Evolutionary conservation across 2,888 invertebrate genomes (phyloP).

Genomic region (Artemia sp.): DNA sequence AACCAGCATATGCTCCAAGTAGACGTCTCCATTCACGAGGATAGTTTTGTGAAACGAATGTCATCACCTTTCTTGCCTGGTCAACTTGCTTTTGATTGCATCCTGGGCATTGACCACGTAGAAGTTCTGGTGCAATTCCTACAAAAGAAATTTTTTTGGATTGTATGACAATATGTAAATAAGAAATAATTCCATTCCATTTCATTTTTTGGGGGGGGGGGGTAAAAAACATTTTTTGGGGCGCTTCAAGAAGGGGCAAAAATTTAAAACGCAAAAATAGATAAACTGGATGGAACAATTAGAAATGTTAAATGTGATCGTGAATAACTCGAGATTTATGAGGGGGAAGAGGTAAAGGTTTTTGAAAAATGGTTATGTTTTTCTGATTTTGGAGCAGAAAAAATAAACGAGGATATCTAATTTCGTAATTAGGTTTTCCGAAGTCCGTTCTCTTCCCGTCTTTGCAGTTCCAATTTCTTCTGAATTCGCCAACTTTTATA

Average conservation of each 20-base stretch:
- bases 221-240: too few species aligned
- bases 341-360: too few species aligned
- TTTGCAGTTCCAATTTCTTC: too few species aligned
- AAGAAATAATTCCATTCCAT: neutral
- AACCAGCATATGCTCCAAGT: constrained; percentile 19
- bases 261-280: neutral
- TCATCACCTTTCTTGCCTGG: constrained; percentile 54
- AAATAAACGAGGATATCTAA: too few species aligned
- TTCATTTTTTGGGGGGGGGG: neutral
- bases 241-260: neutral
- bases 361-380: too few species aligned
- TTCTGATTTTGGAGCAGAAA: too few species aligned
- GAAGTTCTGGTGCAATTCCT: constrained; percentile 56
- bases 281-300: too few species aligned
- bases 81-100: constrained; percentile 49
- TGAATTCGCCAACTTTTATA: too few species aligned
- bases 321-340: too few species aligned
- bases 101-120: constrained; percentile 53
- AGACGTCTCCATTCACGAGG: constrained; percentile 44
- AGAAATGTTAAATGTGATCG: too few species aligned
- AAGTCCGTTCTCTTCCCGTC: too few species aligned
- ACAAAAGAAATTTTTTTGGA: constrained; percentile 29
- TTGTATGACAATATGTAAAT: constrained; percentile 17
- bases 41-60: constrained; percentile 53
- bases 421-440: too few species aligned